A percentile compares a stretch with the other conserved stretches of the same genome.
phyloP scores from a whole-genome alignment of 2,113 vertebrate genomes.

The Megaleporinus macrocephalus region DNA sequence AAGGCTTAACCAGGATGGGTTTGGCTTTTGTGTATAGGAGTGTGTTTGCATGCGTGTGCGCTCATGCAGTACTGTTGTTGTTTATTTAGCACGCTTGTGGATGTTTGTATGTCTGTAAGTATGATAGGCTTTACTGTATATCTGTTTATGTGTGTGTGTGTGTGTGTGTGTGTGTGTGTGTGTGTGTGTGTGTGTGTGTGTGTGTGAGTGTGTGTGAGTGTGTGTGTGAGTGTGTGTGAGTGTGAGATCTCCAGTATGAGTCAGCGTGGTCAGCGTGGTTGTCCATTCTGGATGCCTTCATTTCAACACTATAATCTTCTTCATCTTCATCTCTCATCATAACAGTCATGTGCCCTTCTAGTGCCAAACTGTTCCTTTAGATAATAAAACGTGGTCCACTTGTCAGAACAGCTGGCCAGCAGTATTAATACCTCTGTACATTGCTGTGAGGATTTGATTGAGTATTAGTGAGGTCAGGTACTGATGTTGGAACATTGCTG shows the following conservation, averaged over 20 bases:
- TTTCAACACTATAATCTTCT: conserved; percentile 74
- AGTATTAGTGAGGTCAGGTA: too few relatives aligned
- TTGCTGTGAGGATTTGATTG: too few relatives aligned
- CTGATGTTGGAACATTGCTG: too few relatives aligned
- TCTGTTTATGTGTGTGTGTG: conserved; percentile 12
- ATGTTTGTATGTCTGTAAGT: background rate
- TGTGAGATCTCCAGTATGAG: conserved; percentile 57
- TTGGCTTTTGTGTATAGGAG: too few relatives aligned
- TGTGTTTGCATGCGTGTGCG: too few relatives aligned
- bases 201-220: background rate
- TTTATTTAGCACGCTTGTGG: too few relatives aligned
- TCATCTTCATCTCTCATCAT: conserved; percentile 69
- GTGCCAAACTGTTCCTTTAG: conserved; percentile 41
- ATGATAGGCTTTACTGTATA: background rate
- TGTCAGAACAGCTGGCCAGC: background rate
- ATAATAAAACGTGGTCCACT: conserved; percentile 1
- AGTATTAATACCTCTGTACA: background rate
- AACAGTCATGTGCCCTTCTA: conserved; percentile 67
- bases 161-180: background rate
- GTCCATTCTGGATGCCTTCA: conserved; percentile 69
- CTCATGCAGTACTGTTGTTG: too few relatives aligned
- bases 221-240: background rate
- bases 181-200: background rate
- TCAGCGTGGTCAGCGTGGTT: conserved; percentile 71
- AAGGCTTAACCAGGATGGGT: too few relatives aligned